Evolutionary conservation across 2,113 vertebrate genomes (phyloP), one percentile per base, ranked within the genome.

Genomic region (Ornithorhynchus anatinus): DNA sequence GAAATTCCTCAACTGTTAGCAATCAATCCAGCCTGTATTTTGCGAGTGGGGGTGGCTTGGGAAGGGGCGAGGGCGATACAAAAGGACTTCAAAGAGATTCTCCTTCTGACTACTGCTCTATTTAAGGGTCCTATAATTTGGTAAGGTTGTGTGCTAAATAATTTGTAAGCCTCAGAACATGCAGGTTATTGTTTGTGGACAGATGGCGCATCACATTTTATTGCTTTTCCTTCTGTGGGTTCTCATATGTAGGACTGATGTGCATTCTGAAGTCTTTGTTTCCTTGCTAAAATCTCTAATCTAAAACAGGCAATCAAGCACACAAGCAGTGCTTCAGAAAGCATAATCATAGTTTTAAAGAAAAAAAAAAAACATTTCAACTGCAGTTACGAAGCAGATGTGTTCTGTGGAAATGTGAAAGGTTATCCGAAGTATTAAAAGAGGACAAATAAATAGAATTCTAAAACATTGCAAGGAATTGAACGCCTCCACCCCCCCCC

Each of bases 121-220:
- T 91, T 86, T 91, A 88, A 86, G 85, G 90, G 87, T 88, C 79
- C 87, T 67, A 81, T 85, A 85, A 91, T 93, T 91, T 57, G 88
- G 92, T 89, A 79, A 90, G 92, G 90, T 90, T 94, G 91, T 91
- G 92, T 92, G 92, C 95, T 95, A 92, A 95, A 93, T 96, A 94
- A 96, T 95, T 91, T 92, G 92, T 89, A 93, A 93, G 94, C 91
- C 91, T 92, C 91, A 90, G 87, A 92, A 93, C 94, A 91, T 87
- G 89, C 93, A 95, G 94, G 93, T 95, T 96, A 95, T 95, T 95
- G 94, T 94, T 95, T 93, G 93, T 89, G 92, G 93, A 94, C 95
- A 97, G 96, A 97, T 96, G 96, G 96, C 90, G 93, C 93, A 88
- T 91, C 90, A 90, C 94, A 89, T 94, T 96, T 96, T 96, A 96